Evolutionary conservation across 2,888 invertebrate species (phyloP), one percentile per base, ranked within the genome.

Genomic region (Stenodera caucasica): DNA sequence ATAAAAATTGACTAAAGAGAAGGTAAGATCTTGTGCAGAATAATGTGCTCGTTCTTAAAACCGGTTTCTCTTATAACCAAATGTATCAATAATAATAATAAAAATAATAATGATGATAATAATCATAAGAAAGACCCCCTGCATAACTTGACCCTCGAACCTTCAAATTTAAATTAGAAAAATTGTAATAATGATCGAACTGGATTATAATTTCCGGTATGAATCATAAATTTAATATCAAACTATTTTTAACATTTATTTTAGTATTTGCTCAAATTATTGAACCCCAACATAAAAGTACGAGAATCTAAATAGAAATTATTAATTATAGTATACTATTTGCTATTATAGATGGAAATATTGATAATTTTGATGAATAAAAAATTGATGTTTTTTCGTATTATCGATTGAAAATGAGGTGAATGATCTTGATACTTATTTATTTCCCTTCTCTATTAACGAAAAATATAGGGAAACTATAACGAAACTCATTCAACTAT

Each of bases 351-450:
- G 15, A 18, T 40, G 37, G 15, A 45, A 45, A 12, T 23, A 45
- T 23, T 21, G 45, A 45, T 45, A 45, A 45, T 45, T n/a, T 45
- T 23, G 23, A 23, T 45, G 45, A 45, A 45, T 23, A 23, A 45
- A 45, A 37, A 45, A 45, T 45, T 45, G 3, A 23, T 45, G 45
- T 12, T 45, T 45, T 45, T 45, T 23, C 45, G 6, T 26, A 18
- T 21, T 45, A 45, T 45, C 23, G 45, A 45, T 45, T 45, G 45
- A 45, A 45, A 21, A 23, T 45, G 45, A 45, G 45, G 45, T 45
- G 45, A 45, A 45, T 45, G 45, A 12, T 45, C 45, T 45, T 12
- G 21, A 26, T 26, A 26, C 2, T 4, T 18, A 8, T 9, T 15
- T 21, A 1, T 45, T 45, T 6, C 45, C 45, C 21, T 7, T 45